phyloP scores from a whole-genome alignment of 2,888 invertebrate genomes.

The Chymomyza amoena region DNA sequence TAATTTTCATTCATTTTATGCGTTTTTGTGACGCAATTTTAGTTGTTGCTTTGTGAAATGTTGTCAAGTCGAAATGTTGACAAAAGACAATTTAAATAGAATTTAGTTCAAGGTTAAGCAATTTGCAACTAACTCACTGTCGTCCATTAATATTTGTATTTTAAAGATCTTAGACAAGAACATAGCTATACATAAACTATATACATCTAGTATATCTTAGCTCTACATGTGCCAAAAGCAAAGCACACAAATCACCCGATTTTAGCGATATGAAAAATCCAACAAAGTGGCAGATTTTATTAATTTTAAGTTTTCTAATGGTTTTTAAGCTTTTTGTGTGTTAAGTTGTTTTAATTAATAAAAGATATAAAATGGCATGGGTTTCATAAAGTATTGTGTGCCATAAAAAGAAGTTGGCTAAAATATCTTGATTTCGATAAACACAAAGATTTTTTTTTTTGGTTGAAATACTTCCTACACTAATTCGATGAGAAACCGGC shows the following conservation, averaged over 20 bases:
- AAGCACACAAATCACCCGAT: background rate
- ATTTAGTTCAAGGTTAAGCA: constrained; percentile 68
- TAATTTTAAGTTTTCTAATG: background rate
- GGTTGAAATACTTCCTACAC: too few relatives aligned
- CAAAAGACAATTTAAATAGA: constrained; percentile 63
- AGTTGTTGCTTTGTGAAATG: constrained; percentile 13
- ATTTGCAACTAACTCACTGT: constrained; percentile 53
- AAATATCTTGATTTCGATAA: background rate
- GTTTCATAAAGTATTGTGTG: background rate
- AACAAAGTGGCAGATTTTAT: background rate
- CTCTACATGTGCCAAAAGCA: background rate
- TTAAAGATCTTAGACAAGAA: background rate
- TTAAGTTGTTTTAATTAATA: background rate
- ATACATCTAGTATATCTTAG: background rate
- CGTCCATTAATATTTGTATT: constrained; percentile 16
- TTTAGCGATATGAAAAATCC: background rate
- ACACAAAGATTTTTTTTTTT: too few relatives aligned
- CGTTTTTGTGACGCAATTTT: constrained; percentile 51
- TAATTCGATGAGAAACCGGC: too few relatives aligned
- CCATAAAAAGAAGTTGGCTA: background rate
- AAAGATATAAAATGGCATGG: background rate
- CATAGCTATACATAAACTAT: background rate
- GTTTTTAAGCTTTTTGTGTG: background rate
- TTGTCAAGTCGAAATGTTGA: constrained; percentile 24
- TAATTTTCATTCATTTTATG: constrained; percentile 27